Base-by-base conservation (phyloP, 2,888 invertebrate species). In the Hemaris fuciformis region DNA sequence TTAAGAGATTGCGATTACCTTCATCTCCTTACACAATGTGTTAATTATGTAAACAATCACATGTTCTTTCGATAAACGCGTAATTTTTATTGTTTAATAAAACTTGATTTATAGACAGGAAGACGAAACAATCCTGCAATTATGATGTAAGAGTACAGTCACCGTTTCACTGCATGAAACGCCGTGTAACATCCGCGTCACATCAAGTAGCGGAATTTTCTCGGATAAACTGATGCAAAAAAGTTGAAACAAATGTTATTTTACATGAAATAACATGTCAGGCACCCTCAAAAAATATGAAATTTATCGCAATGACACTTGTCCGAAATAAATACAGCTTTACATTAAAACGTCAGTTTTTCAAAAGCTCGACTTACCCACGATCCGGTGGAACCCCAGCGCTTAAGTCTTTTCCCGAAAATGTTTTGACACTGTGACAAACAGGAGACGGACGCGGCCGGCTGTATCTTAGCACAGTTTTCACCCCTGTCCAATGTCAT, bases 381-480 rank as follows among this genome's bases (percentile, higher is more conserved):
- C 73, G 95, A 95, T 79, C 95, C 96, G 1, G 95, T 95, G 66
- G 95, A 95, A 65, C 95, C 95, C 96, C 96, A 95, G 82, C 95
- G 91, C 76, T 95, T 94, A 62, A 95, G 91, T 74, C 94, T 92
- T 71, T 94, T 94, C 63, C 95, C 94, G 80, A 95, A 94, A 81
- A 95, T 93, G 84, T 94, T 94, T 85, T 94, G 94, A 78, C 89
- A 95, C 88, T 91, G 92, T 65, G 92, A 91, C 74, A 93, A 83
- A 69, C 93, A 93, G 64, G 93, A 93, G 62, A 93, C 92, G 23
- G 93, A 93, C 42, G 91, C 82, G 5, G 93, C 93, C 66, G 91
- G 90, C 77, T 91, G 91, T 66, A 92, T 91, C 76, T 91, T 91
- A 67, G 88, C 84, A 66, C 91, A 88, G 83, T 85, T 89, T 65